These are phyloP conservation scores for Australoheros facetus DNA, from an alignment of 2,797 vertebrate species.

Conservation along the genomic window DNA sequence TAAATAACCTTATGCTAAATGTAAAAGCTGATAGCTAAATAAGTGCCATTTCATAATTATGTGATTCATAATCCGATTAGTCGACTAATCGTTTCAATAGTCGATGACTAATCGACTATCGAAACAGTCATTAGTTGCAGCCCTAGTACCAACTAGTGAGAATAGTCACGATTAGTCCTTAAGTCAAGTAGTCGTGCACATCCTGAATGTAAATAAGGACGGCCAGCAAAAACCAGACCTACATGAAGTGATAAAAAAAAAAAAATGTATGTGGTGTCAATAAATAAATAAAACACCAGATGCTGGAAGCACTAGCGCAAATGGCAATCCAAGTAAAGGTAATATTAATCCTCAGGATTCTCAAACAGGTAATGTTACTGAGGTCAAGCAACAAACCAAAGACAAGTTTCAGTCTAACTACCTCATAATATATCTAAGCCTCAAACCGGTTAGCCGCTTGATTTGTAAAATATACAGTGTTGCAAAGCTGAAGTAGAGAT, in stretches of 20 bases:
- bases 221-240: neutral
- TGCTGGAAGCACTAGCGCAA: neutral
- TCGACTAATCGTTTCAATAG: too few relatives aligned
- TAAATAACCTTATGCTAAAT: too few relatives aligned
- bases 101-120: too few relatives aligned
- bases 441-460: neutral
- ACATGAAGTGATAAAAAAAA: too few relatives aligned
- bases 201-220: neutral
- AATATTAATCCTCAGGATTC: neutral
- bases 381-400: neutral
- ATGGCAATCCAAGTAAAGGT: neutral
- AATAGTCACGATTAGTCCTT: too few relatives aligned
- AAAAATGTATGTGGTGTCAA: neutral
- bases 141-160: too few relatives aligned
- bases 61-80: too few relatives aligned
- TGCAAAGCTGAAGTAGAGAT: neutral
- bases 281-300: neutral
- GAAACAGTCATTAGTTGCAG: too few relatives aligned
- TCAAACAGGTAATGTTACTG: neutral
- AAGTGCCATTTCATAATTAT: too few relatives aligned
- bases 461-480: neutral
- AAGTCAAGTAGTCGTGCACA: too few relatives aligned
- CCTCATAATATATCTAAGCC: neutral
- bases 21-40: too few relatives aligned
- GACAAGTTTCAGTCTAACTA: neutral